phyloP scores from a whole-genome alignment of 2,113 vertebrate species.

The Pangasianodon gigas region DNA sequence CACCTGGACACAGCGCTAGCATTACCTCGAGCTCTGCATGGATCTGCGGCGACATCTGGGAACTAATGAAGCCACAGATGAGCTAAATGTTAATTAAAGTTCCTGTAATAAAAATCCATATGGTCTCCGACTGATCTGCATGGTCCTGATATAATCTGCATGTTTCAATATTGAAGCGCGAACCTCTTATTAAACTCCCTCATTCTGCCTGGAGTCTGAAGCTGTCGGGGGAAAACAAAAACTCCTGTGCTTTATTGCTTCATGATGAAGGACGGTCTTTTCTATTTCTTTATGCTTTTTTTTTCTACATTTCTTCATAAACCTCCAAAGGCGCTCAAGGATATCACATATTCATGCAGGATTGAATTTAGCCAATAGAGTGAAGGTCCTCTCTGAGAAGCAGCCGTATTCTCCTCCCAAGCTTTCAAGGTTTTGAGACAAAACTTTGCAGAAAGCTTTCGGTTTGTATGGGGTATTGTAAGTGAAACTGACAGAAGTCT shows the following conservation, averaged over 20 bases:
- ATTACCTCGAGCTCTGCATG: slow-evolving; percentile 30
- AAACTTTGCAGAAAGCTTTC: not conserved
- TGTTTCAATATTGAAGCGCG: slow-evolving; percentile 46
- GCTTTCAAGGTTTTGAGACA: not conserved
- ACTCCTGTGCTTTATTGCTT: slow-evolving; percentile 43
- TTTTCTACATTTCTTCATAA: slow-evolving; percentile 26
- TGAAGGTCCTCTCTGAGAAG: not conserved
- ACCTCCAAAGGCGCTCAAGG: slow-evolving; percentile 27
- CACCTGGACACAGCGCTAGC: slow-evolving; percentile 48
- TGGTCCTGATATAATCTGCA: slow-evolving; percentile 34
- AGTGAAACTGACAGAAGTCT: not conserved
- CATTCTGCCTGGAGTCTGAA: slow-evolving; percentile 35
- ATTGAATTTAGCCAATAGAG: slow-evolving; percentile 16
- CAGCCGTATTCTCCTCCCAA: not conserved
- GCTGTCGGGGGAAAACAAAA: slow-evolving; percentile 45
- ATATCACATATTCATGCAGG: slow-evolving; percentile 34
- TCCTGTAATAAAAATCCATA: slow-evolving; percentile 59
- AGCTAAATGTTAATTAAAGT: slow-evolving; percentile 61
- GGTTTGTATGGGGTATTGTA: not conserved
- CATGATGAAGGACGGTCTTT: slow-evolving; percentile 24
- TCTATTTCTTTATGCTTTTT: slow-evolving; percentile 27
- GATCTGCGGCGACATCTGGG: slow-evolving; percentile 52
- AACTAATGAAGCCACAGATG: slow-evolving; percentile 58
- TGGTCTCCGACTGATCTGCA: slow-evolving; percentile 53
- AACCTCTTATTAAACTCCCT: slow-evolving; percentile 37